phyloP scores from a whole-genome alignment of 1,140 invertebrate genomes.

The Zaprionus capensis region DNA sequence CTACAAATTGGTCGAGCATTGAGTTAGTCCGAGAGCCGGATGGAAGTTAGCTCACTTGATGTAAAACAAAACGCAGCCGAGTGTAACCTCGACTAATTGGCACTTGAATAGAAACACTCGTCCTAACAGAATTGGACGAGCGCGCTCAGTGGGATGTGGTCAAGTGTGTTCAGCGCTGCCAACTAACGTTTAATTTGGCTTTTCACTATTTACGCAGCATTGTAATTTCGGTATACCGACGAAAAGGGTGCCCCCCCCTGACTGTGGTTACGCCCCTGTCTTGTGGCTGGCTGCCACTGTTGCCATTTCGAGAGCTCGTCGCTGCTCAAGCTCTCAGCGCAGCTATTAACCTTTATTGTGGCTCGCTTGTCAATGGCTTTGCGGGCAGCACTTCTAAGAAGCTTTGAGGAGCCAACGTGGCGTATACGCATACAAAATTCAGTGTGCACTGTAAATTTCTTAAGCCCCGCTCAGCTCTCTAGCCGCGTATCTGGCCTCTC shows the following conservation, averaged over 20 bases:
- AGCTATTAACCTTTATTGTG: conserved; percentile 36
- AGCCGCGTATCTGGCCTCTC: neutral
- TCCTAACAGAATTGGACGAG: conserved; percentile 55
- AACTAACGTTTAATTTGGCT: conserved; percentile 49
- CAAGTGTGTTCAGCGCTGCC: conserved; percentile 10
- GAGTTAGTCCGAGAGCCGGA: conserved; percentile 1
- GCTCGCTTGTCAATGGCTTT: conserved; percentile 33
- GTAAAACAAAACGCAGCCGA: conserved; percentile 44
- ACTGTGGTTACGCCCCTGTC: neutral
- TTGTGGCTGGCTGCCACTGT: conserved; percentile 11
- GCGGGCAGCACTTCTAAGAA: conserved; percentile 6
- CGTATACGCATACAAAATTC: conserved; percentile 47
- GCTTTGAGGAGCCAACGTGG: conserved; percentile 22
- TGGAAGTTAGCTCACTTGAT: conserved; percentile 20
- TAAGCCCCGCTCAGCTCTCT: conserved; percentile 31
- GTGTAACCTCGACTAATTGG: conserved; percentile 67
- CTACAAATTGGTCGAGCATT: conserved; percentile 19
- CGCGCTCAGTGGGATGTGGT: conserved; percentile 30
- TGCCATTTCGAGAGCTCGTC: conserved; percentile 13
- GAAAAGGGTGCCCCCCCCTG: no score
- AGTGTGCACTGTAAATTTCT: conserved; percentile 48
- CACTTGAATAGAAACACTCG: conserved; percentile 56
- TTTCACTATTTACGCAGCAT: conserved; percentile 48
- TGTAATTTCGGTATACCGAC: conserved; percentile 35
- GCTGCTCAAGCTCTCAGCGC: conserved; percentile 3